Conservation (phyloP, 2,888 invertebrate species). For the Drosophila macrospina region DNA sequence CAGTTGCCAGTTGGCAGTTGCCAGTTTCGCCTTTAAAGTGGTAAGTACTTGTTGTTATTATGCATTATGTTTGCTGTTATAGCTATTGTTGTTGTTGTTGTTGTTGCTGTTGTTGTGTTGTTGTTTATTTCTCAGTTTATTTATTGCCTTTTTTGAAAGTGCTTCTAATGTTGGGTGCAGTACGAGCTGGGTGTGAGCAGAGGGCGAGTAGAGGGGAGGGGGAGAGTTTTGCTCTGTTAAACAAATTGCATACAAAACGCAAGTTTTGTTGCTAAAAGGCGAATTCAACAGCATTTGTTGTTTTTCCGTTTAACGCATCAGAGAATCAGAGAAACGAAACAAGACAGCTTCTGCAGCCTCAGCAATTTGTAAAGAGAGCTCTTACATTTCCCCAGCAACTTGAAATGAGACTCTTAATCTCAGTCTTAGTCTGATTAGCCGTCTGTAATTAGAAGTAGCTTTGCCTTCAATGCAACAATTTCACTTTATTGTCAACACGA, state of each 20-base stretch:
- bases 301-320: conserved; percentile 80
- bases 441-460: conserved; percentile 31
- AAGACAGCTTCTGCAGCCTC: conserved; percentile 3
- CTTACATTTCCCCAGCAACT: conserved; percentile 48
- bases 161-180: conserved; percentile 35
- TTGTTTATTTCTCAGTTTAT: conserved; percentile 15
- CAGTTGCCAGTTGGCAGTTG: conserved; percentile 4
- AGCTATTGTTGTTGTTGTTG: conserved; percentile 32
- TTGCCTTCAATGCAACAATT: conserved; percentile 6
- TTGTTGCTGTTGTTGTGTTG: conserved; percentile 35
- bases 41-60: conserved; percentile 59
- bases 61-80: conserved; percentile 50
- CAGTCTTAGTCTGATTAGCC: conserved; percentile 69
- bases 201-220: neutral
- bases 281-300: conserved; percentile 61
- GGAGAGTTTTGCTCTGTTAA: conserved; percentile 75
- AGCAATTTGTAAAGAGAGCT: conserved; percentile 21
- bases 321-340: conserved; percentile 24
- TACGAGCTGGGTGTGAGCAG: neutral
- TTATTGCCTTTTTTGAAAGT: conserved; percentile 61
- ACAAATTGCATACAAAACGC: conserved; percentile 81
- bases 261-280: conserved; percentile 78
- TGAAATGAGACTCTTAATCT: conserved; percentile 58
- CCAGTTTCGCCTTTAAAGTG: conserved; percentile 49
- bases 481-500: conserved; percentile 12